phyloP scores from a whole-genome alignment of 1,140 invertebrate genomes.

The Elymnias hypermnestra region DNA sequence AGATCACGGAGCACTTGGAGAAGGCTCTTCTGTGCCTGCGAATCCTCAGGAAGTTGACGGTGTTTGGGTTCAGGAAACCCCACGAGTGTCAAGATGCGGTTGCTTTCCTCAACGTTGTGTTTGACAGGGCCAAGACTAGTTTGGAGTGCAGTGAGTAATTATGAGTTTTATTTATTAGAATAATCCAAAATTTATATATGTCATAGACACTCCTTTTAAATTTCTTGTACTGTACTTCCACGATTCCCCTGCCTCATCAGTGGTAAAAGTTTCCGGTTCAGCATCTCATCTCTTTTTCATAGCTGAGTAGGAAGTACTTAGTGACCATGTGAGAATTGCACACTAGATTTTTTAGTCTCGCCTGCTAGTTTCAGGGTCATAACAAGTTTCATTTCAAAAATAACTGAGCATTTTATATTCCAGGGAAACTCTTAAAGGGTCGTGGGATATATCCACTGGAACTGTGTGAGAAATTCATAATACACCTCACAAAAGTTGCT shows the following conservation, averaged over 20 bases:
- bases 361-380: too few relatives aligned
- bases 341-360: too few relatives aligned
- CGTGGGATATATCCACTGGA: conserved; percentile 79
- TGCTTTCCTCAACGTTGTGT: conserved; percentile 87
- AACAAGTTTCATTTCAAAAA: too few relatives aligned
- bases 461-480: conserved; percentile 87
- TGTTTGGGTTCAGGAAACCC: conserved; percentile 88
- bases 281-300: conserved; percentile 91
- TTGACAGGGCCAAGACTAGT: conserved; percentile 84
- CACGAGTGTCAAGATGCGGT: conserved; percentile 83
- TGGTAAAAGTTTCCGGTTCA: conserved; percentile 92
- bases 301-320: conserved; percentile 91
- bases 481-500: conserved; percentile 87
- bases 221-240: conserved; percentile 96
- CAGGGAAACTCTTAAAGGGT: conserved; percentile 80
- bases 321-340: conserved; percentile 91
- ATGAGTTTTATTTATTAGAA: not conserved
- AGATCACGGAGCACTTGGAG: conserved; percentile 81
- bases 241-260: conserved; percentile 91
- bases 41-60: conserved; percentile 88
- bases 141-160: conserved; percentile 86
- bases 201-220: not conserved
- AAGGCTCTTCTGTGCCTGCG: conserved; percentile 86
- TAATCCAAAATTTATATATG: not conserved
- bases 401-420: conserved; percentile 30